These are phyloP conservation scores for Plutomurus gul DNA, from an alignment of 1,140 invertebrate genomes.

Conservation along the genomic window DNA sequence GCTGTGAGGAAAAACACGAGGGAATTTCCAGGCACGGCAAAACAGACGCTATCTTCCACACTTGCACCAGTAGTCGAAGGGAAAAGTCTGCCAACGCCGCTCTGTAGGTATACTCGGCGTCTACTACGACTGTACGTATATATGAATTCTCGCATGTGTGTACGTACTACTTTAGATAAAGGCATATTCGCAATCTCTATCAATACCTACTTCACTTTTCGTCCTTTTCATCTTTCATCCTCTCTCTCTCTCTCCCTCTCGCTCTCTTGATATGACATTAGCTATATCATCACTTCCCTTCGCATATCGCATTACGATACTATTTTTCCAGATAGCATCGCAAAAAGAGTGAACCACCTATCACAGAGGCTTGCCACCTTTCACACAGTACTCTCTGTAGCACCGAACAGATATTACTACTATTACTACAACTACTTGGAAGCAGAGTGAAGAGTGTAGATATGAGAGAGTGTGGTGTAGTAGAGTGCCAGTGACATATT, in stretches of 20 bases:
- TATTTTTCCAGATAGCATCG: not conserved
- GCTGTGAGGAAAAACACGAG: conserved; percentile 3
- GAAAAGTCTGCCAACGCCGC: no score
- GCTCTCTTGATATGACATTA: not conserved
- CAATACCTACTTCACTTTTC: not conserved
- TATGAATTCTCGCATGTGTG: not conserved
- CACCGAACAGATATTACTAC: no score
- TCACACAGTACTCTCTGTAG: no score
- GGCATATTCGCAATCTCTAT: not conserved
- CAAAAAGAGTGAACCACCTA: no score
- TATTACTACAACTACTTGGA: no score
- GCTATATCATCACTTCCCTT: not conserved
- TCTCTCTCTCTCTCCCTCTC: not conserved
- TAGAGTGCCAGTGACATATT: not conserved
- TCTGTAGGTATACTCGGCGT: no score
- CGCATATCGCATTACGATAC: not conserved
- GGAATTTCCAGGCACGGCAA: not conserved
- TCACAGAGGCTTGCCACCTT: no score
- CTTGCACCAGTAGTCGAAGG: no score
- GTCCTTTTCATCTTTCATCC: not conserved
- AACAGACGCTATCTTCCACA: no score
- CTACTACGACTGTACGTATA: no score
- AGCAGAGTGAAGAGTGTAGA: no score
- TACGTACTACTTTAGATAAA: no score
- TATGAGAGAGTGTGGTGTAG: not conserved